Percentiles rank a stretch among this genome's conserved stretches.
Evolutionary conservation across 1,140 invertebrate species (phyloP).

Genomic region (Carposina sasakii): DNA sequence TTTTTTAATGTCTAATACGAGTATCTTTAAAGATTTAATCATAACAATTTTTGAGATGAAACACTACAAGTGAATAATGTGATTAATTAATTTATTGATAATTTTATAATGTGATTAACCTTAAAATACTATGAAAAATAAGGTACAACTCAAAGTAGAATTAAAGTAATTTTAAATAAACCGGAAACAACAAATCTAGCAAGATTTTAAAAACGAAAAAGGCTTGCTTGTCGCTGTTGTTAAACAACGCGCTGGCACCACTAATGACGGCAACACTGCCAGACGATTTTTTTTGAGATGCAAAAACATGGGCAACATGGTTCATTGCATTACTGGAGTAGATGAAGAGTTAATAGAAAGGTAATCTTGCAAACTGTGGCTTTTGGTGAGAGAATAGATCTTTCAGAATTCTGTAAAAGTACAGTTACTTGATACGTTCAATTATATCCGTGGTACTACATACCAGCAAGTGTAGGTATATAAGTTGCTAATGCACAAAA

Average conservation of each 20-base stretch:
- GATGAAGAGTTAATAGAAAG: not conserved
- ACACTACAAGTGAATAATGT: no score
- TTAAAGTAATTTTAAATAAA: not conserved
- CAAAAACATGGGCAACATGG: not conserved
- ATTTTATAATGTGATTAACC: no score
- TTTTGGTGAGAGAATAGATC: not conserved
- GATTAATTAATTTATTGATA: no score
- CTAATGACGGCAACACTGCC: not conserved
- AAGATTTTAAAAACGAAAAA: not conserved
- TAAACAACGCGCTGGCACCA: not conserved
- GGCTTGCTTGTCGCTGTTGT: not conserved
- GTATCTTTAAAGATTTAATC: no score
- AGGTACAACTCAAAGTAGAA: not conserved
- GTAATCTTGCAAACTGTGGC: not conserved
- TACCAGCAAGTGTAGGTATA: slow-evolving; percentile 1
- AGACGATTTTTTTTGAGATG: not conserved
- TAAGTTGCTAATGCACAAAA: slow-evolving; percentile 1
- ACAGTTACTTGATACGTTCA: not conserved
- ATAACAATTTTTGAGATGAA: no score
- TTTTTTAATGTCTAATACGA: not conserved
- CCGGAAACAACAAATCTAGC: not conserved
- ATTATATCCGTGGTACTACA: slow-evolving; percentile 7
- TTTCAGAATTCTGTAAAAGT: not conserved
- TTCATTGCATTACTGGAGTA: not conserved
- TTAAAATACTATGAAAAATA: not conserved